Evolutionary conservation across 2,888 invertebrate species (phyloP).

Genomic region (Caenorhabditis virilis): DNA sequence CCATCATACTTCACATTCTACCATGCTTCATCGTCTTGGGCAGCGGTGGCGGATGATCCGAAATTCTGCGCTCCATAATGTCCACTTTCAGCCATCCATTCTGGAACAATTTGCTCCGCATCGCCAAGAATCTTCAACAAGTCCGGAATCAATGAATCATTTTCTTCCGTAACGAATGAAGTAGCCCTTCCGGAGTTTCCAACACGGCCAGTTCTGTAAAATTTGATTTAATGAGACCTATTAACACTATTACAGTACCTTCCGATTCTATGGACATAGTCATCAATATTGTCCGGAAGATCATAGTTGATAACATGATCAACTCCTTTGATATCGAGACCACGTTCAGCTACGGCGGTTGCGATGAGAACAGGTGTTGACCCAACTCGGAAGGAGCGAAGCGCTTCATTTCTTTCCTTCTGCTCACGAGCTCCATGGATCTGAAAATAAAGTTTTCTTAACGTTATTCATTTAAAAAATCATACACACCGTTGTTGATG

Average conservation of each 20-base stretch:
- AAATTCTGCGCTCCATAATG: neutral
- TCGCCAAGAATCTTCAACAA: slow-evolving; percentile 20
- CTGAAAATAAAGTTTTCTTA: slow-evolving; percentile 6
- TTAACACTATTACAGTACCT: slow-evolving; percentile 47
- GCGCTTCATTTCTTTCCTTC: slow-evolving; percentile 77
- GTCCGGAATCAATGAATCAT: slow-evolving; percentile 73
- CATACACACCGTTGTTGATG: slow-evolving; percentile 73
- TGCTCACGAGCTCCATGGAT: slow-evolving; percentile 75
- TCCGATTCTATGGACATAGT: slow-evolving; percentile 73
- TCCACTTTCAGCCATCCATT: slow-evolving; percentile 14
- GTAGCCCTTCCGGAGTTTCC: slow-evolving; percentile 71
- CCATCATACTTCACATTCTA: too few relatives aligned
- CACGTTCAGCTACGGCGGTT: slow-evolving; percentile 90
- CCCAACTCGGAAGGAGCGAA: slow-evolving; percentile 76
- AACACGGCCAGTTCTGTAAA: slow-evolving; percentile 70
- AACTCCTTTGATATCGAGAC: slow-evolving; percentile 72
- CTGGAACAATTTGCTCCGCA: slow-evolving; percentile 29
- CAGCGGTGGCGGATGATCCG: neutral
- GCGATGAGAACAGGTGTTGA: slow-evolving; percentile 77
- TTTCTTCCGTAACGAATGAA: slow-evolving; percentile 75
- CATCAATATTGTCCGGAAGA: slow-evolving; percentile 70
- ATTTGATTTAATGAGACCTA: neutral
- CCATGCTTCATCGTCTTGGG: neutral
- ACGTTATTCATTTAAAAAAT: neutral
- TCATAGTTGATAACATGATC: slow-evolving; percentile 71